These are phyloP conservation scores for Eulimnadia texana DNA, from an alignment of 1,140 invertebrate genomes.

Conservation along the genomic window DNA sequence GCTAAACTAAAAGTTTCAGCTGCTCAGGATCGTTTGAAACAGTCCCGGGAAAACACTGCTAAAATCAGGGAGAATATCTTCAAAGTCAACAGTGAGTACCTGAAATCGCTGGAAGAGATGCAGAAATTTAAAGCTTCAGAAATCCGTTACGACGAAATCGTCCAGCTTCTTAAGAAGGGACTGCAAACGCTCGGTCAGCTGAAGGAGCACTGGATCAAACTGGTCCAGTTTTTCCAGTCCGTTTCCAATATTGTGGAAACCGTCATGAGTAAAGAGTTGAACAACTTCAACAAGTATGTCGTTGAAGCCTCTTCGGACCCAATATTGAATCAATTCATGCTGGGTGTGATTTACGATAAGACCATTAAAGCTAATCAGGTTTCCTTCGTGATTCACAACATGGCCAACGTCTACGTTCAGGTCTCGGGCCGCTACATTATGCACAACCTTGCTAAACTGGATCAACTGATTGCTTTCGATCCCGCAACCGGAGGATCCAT, in stretches of 20 bases:
- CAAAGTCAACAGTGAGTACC: background rate
- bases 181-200: background rate
- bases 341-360: constrained; percentile 6
- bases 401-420: constrained; percentile 4
- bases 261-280: background rate
- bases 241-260: constrained; percentile 4
- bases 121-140: constrained; percentile 1
- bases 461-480: constrained; percentile 5
- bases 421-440: constrained; percentile 11
- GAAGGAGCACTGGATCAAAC: constrained; percentile 5
- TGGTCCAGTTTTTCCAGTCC: constrained; percentile 6
- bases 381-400: constrained; percentile 1
- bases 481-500: background rate
- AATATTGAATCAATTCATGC: background rate
- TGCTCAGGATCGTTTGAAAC: no score
- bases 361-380: constrained; percentile 7
- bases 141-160: constrained; percentile 1
- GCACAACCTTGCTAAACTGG: constrained; percentile 1
- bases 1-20: no score
- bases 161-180: constrained; percentile 1
- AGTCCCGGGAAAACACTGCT: no score
- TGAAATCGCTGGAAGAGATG: background rate
- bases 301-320: background rate
- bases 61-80: background rate
- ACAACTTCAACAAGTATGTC: constrained; percentile 3